Evolutionary conservation across 2,797 vertebrate genomes (phyloP), one percentile per base, ranked within the genome.

Genomic region (Leptoclinus maculatus): DNA sequence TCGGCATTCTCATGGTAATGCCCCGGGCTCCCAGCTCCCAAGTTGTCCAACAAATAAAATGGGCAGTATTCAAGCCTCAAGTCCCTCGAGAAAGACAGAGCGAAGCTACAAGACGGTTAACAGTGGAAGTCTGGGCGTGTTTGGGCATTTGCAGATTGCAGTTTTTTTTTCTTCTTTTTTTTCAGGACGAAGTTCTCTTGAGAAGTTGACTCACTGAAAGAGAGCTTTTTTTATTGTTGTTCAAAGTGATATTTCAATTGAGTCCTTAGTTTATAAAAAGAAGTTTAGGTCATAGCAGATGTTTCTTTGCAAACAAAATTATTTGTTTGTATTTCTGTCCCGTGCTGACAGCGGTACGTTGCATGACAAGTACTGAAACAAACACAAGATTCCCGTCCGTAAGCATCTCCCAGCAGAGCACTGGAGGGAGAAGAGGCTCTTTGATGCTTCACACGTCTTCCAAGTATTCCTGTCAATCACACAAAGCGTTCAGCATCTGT

Each of bases 21-120:
- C 91, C 93, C 92, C 88, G 90, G 95, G 93, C 94, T 97, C 95
- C 95, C 96, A 96, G 96, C 96, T 96, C 95, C 90, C 94, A 95
- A 96, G 96, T 97, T 96, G 96, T 96, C 96, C 96, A 97, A 97
- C 95, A 97, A 97, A 98, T 98, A 96, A 97, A 97, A 97, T 95
- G 95, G 96, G 95, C 96, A 95, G 96, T 95, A 97, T 98, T 97
- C 96, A 97, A 96, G 89, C 94, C 93, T 93, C 94, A 94, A 94
- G 91, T 83, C 94, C 93, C 94, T 69, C 59, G 87, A 92, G 87
- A 93, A 91, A 90, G 89, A 92, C 88, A 83, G 89, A 93, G 91
- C 93, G 90, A 91, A 85, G 87, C 90, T 93, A 93, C 91, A 93
- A 92, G 92, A 92, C 84, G 85, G 89, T 93, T 91, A 94, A 92